phyloP scores from a whole-genome alignment of 2,888 invertebrate genomes.

The Agrochola lychnidis region DNA sequence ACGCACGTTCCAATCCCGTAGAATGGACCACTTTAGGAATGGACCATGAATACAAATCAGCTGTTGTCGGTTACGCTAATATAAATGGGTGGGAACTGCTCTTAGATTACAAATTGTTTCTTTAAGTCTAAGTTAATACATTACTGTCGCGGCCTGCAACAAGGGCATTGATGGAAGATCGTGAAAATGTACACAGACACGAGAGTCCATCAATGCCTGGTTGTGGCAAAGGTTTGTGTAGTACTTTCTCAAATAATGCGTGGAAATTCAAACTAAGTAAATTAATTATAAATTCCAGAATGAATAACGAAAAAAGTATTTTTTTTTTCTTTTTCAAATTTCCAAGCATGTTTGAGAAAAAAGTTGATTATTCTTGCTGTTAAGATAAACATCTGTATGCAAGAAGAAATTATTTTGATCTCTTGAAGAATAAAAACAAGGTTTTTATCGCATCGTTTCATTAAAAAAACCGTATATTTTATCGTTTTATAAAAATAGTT shows the following conservation, averaged over 20 bases:
- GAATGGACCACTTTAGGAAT: conserved; percentile 51
- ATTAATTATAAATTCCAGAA: no score
- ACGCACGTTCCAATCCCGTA: conserved; percentile 54
- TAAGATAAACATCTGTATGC: background rate
- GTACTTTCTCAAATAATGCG: no score
- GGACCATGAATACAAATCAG: conserved; percentile 60
- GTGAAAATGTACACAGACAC: no score
- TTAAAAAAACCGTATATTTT: background rate
- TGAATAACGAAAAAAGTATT: no score
- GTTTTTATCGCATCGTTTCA: no score
- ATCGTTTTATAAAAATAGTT: background rate
- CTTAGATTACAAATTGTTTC: conserved; percentile 39
- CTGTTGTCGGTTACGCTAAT: conserved; percentile 46
- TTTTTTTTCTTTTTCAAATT: no score
- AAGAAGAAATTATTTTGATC: background rate
- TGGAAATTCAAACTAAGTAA: no score
- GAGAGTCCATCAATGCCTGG: no score
- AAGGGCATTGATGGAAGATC: no score
- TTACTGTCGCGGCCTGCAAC: no score
- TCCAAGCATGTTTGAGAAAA: background rate
- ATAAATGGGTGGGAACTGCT: conserved; percentile 48
- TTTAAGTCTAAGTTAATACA: background rate
- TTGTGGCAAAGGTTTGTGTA: no score
- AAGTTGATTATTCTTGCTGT: background rate
- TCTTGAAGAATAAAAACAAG: background rate